Conservation (phyloP, 2,113 vertebrate genomes). For the Uria lomvia region DNA sequence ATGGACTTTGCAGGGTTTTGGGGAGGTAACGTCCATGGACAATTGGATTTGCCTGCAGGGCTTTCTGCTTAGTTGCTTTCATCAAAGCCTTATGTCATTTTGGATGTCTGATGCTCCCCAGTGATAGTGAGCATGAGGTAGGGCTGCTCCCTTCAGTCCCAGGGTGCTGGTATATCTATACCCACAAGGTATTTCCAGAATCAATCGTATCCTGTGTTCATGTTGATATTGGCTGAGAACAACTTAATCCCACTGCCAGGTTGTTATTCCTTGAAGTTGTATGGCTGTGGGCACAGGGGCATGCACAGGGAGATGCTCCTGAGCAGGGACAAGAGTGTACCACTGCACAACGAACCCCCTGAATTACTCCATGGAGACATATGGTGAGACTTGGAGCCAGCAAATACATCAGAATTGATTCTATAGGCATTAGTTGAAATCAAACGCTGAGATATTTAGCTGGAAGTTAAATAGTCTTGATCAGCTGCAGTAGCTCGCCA, state of each 20-base stretch:
- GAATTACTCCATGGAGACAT: not conserved
- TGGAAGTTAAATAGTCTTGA: not conserved
- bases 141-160: not conserved
- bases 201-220: rapidly evolving
- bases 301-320: not conserved
- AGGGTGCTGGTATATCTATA: not conserved
- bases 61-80: not conserved
- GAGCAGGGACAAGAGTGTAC: not conserved
- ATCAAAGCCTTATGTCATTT: not conserved
- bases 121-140: rapidly evolving
- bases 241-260: not conserved
- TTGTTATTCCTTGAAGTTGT: not conserved
- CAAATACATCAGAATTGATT: not conserved
- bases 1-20: not conserved
- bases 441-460: not conserved
- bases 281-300: rapidly evolving
- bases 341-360: rapidly evolving
- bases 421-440: not conserved
- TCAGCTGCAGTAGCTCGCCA: not conserved
- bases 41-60: not conserved
- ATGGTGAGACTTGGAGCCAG: not conserved
- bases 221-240: not conserved
- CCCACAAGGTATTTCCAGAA: not conserved
- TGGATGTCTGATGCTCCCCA: not conserved
- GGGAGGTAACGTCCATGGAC: not conserved